Percentiles rank a stretch among this genome's conserved stretches.
Evolutionary conservation across 2,888 invertebrate genomes (phyloP).

Genomic region (Unio pictorum): DNA sequence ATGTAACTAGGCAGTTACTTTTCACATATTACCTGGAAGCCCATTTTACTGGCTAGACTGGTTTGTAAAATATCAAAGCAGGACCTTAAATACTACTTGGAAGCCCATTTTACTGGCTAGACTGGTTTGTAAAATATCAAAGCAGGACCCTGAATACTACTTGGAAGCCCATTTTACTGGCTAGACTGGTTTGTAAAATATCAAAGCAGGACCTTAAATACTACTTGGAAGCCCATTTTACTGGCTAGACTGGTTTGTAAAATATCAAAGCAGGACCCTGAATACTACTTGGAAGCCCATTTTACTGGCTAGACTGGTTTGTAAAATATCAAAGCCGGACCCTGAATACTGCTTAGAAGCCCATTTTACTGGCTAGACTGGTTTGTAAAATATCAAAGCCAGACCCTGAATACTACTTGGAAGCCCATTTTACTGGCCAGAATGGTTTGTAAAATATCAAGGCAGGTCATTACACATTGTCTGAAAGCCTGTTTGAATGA

Average conservation of each 20-base stretch:
- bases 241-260: conserved; percentile 8
- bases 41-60: too few relatives aligned
- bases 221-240: neutral
- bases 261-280: neutral
- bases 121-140: conserved; percentile 5
- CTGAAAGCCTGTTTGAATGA: neutral
- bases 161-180: neutral
- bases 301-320: conserved; percentile 6
- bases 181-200: too few relatives aligned
- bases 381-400: conserved; percentile 1
- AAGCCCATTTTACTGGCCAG: conserved; percentile 1
- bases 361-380: conserved; percentile 4
- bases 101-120: conserved; percentile 2
- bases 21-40: too few relatives aligned
- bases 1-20: neutral
- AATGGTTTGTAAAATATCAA: conserved; percentile 4
- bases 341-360: neutral
- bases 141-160: neutral
- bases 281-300: neutral
- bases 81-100: too few relatives aligned
- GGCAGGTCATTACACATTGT: conserved; percentile 1
- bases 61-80: too few relatives aligned
- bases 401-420: too few relatives aligned
- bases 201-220: too few relatives aligned
- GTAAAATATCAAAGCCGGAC: neutral